phyloP scores from a whole-genome alignment of 2,797 vertebrate species.

The Halcyon chelicuti region DNA sequence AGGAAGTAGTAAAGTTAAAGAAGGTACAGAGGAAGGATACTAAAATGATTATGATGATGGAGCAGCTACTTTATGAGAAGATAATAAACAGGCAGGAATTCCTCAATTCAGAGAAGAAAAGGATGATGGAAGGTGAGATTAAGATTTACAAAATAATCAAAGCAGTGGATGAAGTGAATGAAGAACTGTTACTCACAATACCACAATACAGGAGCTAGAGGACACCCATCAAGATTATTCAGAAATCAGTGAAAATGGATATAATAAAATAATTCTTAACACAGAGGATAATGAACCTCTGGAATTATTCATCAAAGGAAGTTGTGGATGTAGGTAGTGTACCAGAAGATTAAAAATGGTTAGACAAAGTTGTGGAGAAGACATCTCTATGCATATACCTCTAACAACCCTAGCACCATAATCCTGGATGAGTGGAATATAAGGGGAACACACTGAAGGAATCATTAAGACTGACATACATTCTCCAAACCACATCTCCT shows the following conservation, averaged over 20 bases:
- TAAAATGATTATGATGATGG: background rate
- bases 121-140: background rate
- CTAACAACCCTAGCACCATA: background rate
- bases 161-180: background rate
- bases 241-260: background rate
- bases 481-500: background rate
- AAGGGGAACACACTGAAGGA: background rate
- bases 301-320: background rate
- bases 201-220: background rate
- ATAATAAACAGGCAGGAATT: background rate
- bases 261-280: background rate
- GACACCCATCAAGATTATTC: background rate
- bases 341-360: background rate
- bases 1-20: background rate
- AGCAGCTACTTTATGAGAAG: background rate
- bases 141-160: background rate
- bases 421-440: background rate
- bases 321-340: background rate
- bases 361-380: background rate
- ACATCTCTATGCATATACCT: background rate
- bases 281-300: background rate
- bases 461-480: background rate
- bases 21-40: background rate
- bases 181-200: background rate
- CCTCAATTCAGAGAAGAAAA: background rate